Evolutionary conservation across 1,140 invertebrate genomes (phyloP).

Genomic region (Diploscapter pachys): DNA sequence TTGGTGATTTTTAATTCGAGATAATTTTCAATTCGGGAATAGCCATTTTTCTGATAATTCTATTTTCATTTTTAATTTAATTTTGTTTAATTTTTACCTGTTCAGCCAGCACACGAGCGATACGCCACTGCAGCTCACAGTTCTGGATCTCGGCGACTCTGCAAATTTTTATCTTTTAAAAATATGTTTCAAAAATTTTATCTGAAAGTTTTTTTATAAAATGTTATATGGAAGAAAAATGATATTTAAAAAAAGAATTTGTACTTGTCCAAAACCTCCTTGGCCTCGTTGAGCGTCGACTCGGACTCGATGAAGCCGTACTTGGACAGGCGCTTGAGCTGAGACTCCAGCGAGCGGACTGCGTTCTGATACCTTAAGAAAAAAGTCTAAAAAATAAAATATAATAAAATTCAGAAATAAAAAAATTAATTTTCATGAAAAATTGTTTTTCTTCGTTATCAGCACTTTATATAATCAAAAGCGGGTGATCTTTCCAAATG

Average conservation of each 20-base stretch:
- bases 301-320: conserved; percentile 39
- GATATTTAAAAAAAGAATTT: conserved; percentile 9
- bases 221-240: conserved; percentile 12
- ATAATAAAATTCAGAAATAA: conserved; percentile 1
- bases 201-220: not conserved
- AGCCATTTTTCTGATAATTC: no score
- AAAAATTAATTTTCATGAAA: not conserved
- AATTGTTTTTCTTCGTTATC: conserved; percentile 29
- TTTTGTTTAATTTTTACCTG: not conserved
- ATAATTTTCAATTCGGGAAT: no score
- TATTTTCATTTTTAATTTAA: no score
- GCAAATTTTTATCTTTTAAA: not conserved
- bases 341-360: conserved; percentile 33
- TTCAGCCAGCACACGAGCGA: conserved; percentile 43
- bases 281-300: conserved; percentile 34
- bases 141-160: conserved; percentile 42
- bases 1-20: no score
- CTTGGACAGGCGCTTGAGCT: conserved; percentile 34
- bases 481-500: no score
- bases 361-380: conserved; percentile 27
- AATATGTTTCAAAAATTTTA: not conserved
- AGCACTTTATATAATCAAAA: not conserved
- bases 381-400: conserved; percentile 1
- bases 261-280: conserved; percentile 38
- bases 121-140: conserved; percentile 42